Base-by-base conservation (phyloP, 2,113 vertebrate species). In the Acanthochromis polyacanthus region DNA sequence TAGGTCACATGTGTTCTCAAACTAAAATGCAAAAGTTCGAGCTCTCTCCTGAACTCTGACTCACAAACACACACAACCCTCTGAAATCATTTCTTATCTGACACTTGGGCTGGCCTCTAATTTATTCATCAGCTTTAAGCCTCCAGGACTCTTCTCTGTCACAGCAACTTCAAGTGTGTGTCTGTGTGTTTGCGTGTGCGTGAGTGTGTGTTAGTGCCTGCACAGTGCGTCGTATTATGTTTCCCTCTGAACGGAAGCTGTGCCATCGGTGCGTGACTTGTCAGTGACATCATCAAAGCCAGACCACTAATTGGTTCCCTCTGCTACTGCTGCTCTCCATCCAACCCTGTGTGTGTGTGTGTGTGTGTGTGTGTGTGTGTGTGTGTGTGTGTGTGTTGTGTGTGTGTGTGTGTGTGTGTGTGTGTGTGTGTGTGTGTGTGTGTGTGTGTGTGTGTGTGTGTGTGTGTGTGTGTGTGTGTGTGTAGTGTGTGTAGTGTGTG, bases 221-320 rank as follows among this genome's bases (percentile, higher is more conserved):
- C 30, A 30, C 30, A 30, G 22, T 56, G 80, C 72, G 60, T 52
- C 69, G 76, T 86, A 72, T 91, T 80, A 69, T 84, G 74, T 94
- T 93, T 89, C 91, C 75, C 67, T 83, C 74, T 76, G 82, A 93
- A 93, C 93, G 91, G 94, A 95, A 94, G 94, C 92, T 75, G 56
- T 86, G 88, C 80, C 87, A 90, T 90, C 57, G 59, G 86, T 90
- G 81, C 90, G 75, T 91, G 88, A 91, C 91, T 94, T 91, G 90
- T 91, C 92, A 93, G 88, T 95, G 94, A 95, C 92, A 94, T 95
- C 92, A 94, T 95, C 93, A 95, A 95, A 94, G 94, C 63, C 56
- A 85, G 80, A 61, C 91, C 78, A 91, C 89, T 95, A 95, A 95
- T 94, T 93, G 93, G 87, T 95, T 95, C 94, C 93, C 89, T 91